Conservation (phyloP, 2,797 vertebrate genomes). For the Esox lucius region DNA sequence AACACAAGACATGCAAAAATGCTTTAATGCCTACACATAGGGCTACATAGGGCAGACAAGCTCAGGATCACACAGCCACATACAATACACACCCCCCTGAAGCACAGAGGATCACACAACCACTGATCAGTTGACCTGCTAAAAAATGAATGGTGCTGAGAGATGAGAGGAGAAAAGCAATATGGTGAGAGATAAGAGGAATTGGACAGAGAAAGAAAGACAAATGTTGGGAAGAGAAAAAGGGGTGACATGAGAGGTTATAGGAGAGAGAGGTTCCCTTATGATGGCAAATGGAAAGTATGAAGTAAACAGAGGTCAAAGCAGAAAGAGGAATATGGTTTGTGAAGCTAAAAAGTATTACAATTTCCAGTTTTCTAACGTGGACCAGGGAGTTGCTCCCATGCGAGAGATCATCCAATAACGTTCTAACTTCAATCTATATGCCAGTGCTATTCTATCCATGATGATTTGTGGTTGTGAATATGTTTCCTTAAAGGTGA, state of each 20-base stretch:
- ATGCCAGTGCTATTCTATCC: no score
- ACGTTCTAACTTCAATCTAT: no score
- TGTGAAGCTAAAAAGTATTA: not conserved
- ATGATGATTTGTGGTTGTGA: no score
- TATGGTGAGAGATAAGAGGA: constrained; percentile 33
- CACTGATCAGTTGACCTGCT: constrained; percentile 62
- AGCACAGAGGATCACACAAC: constrained; percentile 23
- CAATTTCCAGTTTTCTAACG: no score
- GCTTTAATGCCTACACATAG: no score
- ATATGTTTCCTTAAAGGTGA: no score
- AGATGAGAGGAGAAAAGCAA: constrained; percentile 60
- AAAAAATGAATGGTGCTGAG: constrained; percentile 66
- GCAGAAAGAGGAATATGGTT: constrained; percentile 16
- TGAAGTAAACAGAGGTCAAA: constrained; percentile 20
- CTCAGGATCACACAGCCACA: not conserved
- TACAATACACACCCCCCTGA: constrained; percentile 11
- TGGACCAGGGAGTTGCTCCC: no score
- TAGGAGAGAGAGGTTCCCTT: not conserved
- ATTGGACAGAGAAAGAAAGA: constrained; percentile 13
- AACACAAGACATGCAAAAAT: no score
- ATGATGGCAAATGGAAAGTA: not conserved
- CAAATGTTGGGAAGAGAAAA: not conserved
- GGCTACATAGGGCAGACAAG: no score
- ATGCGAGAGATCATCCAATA: no score
- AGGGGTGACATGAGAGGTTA: constrained; percentile 25